Conservation (phyloP, 2,888 invertebrate genomes). For the Cataglyphis cursor region DNA sequence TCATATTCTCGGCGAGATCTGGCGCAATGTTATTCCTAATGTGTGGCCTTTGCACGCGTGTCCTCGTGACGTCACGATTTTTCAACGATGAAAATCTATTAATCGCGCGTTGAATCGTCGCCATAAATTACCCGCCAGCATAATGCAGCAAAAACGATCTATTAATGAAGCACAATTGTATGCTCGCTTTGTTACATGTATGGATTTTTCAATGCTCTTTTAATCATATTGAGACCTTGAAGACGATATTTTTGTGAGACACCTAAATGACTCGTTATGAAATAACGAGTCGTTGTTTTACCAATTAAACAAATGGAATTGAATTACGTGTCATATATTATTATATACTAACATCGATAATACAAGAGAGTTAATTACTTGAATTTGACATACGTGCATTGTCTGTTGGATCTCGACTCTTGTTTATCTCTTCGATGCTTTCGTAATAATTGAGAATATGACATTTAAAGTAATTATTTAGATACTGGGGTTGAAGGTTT, state of each 20-base stretch:
- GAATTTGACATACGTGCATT: constrained; percentile 10
- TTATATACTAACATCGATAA: neutral
- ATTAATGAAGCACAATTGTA: constrained; percentile 46
- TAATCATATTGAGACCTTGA: constrained; percentile 11
- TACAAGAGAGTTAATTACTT: constrained; percentile 13
- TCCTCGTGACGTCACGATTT: constrained; percentile 29
- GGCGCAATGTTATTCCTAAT: constrained; percentile 46
- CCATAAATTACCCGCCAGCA: constrained; percentile 26
- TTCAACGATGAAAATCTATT: constrained; percentile 47
- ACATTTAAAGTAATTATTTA: constrained; percentile 29
- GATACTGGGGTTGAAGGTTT: neutral
- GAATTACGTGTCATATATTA: neutral
- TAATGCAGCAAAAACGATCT: constrained; percentile 32
- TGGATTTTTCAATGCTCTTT: neutral
- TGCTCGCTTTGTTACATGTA: constrained; percentile 42
- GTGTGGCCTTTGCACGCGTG: neutral
- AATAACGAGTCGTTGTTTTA: neutral
- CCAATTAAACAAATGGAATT: neutral
- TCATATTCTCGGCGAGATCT: constrained; percentile 17
- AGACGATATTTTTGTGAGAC: constrained; percentile 6
- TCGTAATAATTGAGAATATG: constrained; percentile 7
- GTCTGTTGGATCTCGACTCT: neutral
- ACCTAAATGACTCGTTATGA: constrained; percentile 19
- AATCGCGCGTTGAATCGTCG: constrained; percentile 37
- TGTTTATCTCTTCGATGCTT: neutral